Percentiles rank a stretch among this genome's conserved stretches.
Conservation (phyloP, 92 coral and sea anemone species). For the Heteractis magnifica region DNA sequence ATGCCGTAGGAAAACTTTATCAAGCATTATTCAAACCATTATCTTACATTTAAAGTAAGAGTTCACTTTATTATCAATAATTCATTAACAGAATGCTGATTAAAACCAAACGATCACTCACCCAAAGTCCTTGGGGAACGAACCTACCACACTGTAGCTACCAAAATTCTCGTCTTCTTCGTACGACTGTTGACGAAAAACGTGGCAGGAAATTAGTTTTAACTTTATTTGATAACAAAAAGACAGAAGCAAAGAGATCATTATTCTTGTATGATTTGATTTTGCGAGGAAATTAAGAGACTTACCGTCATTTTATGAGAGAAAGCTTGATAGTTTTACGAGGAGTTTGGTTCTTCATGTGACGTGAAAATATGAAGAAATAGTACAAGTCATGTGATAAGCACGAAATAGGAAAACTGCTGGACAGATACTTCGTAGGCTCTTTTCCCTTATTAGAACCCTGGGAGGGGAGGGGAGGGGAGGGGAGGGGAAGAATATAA, state of each 20-base stretch:
- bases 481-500: background rate
- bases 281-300: background rate
- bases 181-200: slow-evolving; percentile 55
- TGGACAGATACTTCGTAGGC: slow-evolving; percentile 9
- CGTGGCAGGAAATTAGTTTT: background rate
- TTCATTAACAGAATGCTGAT: background rate
- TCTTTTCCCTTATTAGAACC: background rate
- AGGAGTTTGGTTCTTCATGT: slow-evolving; percentile 6
- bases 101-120: slow-evolving; percentile 34
- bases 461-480: background rate
- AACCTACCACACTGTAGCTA: slow-evolving; percentile 94
- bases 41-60: background rate
- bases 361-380: slow-evolving; percentile 10
- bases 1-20: no score
- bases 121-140: slow-evolving; percentile 98
- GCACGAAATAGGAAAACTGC: slow-evolving; percentile 24
- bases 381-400: slow-evolving; percentile 30
- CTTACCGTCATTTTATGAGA: slow-evolving; percentile 26
- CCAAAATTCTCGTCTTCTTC: slow-evolving; percentile 96
- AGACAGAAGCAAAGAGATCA: background rate
- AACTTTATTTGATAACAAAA: background rate
- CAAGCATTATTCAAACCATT: no score
- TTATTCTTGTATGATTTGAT: background rate
- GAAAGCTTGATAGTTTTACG: background rate
- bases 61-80: background rate